A percentile compares a stretch with the other conserved stretches of the same genome.
Conservation (phyloP, 2,888 invertebrate species). For the Meliscaeva auricollis region DNA sequence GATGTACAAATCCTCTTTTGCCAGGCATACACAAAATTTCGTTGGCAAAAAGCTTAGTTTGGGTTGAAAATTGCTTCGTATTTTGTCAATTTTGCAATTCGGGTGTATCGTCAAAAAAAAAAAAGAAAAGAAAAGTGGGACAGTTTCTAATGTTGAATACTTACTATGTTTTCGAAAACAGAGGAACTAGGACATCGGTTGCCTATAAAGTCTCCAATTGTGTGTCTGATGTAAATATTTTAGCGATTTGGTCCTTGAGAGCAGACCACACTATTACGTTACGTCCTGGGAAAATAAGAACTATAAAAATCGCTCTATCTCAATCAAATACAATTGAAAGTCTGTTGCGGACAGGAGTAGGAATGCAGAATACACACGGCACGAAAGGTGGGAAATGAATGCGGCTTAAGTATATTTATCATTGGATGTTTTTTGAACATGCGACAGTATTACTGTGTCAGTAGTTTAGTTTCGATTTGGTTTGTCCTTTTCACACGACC, state of each 20-base stretch:
- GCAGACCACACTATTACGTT: constrained; percentile 17
- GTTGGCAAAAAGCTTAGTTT: constrained; percentile 36
- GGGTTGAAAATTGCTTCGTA: constrained; percentile 48
- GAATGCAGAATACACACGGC: neutral
- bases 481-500: constrained; percentile 11
- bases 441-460: constrained; percentile 12
- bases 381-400: constrained; percentile 11
- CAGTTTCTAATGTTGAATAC: constrained; percentile 10
- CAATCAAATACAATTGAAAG: constrained; percentile 37
- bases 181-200: constrained; percentile 1
- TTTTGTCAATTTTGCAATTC: constrained; percentile 65
- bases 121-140: neutral
- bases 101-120: constrained; percentile 55
- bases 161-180: constrained; percentile 26
- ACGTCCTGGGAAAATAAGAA: neutral
- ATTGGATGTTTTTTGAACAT: constrained; percentile 36
- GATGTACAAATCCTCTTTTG: constrained; percentile 22
- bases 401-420: constrained; percentile 18
- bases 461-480: constrained; percentile 42
- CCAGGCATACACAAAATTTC: neutral
- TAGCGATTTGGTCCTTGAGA: constrained; percentile 9
- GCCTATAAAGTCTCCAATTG: neutral
- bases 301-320: constrained; percentile 43
- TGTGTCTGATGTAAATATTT: constrained; percentile 24
- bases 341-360: constrained; percentile 3